Evolutionary conservation across 2,113 vertebrate species (phyloP), one percentile per base, ranked within the genome.

Genomic region (Talpa occidentalis): DNA sequence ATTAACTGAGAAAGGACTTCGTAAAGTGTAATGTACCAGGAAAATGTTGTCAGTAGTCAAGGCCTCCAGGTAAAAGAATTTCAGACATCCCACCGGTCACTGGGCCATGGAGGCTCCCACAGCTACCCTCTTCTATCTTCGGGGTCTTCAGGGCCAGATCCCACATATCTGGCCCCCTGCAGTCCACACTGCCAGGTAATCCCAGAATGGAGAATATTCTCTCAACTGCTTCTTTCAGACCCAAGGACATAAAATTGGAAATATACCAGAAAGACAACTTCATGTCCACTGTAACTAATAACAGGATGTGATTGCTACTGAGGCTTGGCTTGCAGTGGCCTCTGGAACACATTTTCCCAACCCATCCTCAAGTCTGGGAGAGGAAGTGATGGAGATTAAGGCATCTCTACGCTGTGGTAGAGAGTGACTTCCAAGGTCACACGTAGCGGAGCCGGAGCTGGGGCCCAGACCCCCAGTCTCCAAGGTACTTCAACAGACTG

Each of bases 1-100:
- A 84, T 93, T 88, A 93, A 87, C 54, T 40, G 59, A 74, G 32
- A 76, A 89, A 72, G 59, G 35, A 35, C 47, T 88, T 89, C 42
- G 42, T 79, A 30, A 70, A 69, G 64, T 52, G 10, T 69, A 37
- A 77, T 94, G 77, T 30, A 88, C 60, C 59, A 62, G 42, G 32
- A 30, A 88, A 81, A 74, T 47, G 40, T 28, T 56, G 28, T 82
- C 10, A 8, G 5, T 30, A 26, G 79, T 49, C n/a, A 79, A 94
- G 74, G 37, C 2, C n/a, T 76, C 19, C 11, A 14, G 64, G 67
- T n/a, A 56, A 49, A 78, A 76, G 66, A 60, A 19, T 49, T 52
- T 52, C 78, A 40, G 19, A 49, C 3, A 8, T 3, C 14, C 10
- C 3, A 4, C 1, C 47, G 28, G 3, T 67, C n/a, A 28, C 59